phyloP scores from a whole-genome alignment of 2,888 invertebrate genomes.

The Pristionchus japonicus region DNA sequence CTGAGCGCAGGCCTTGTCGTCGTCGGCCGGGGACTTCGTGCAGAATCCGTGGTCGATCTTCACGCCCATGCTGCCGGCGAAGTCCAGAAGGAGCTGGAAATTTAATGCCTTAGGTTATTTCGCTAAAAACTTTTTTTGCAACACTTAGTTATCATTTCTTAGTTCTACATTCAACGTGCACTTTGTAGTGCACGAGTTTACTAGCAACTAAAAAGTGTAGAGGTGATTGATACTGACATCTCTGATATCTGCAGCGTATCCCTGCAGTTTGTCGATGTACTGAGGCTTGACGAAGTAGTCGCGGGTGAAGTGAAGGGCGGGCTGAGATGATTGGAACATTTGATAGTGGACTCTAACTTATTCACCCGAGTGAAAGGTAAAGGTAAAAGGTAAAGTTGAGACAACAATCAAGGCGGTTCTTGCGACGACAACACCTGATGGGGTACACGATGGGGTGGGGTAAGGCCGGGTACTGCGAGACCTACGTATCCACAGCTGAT shows the following conservation, averaged over 20 bases:
- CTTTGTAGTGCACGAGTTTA: too few species aligned
- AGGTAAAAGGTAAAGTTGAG: too few species aligned
- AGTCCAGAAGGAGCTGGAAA: not conserved
- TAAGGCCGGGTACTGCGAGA: too few species aligned
- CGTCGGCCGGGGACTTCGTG: too few species aligned
- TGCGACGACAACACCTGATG: too few species aligned
- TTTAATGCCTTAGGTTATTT: too few species aligned
- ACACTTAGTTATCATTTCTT: not conserved
- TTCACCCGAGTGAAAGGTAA: too few species aligned
- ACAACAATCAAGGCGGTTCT: too few species aligned
- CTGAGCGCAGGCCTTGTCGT: not conserved
- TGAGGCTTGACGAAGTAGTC: constrained; percentile 56
- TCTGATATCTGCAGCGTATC: constrained; percentile 46
- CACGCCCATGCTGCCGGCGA: not conserved
- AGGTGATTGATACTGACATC: constrained; percentile 16
- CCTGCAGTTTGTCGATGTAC: constrained; percentile 50
- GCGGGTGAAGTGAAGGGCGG: constrained; percentile 48
- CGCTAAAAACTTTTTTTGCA: not conserved
- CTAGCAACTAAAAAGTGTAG: not conserved
- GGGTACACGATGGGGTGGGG: too few species aligned
- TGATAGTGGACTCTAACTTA: too few species aligned
- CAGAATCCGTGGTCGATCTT: not conserved
- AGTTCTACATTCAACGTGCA: not conserved
- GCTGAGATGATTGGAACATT: too few species aligned
- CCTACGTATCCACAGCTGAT: too few species aligned